These are phyloP conservation scores for Dendrolimus kikuchii DNA, from an alignment of 1,140 invertebrate genomes.

Conservation along the genomic window DNA sequence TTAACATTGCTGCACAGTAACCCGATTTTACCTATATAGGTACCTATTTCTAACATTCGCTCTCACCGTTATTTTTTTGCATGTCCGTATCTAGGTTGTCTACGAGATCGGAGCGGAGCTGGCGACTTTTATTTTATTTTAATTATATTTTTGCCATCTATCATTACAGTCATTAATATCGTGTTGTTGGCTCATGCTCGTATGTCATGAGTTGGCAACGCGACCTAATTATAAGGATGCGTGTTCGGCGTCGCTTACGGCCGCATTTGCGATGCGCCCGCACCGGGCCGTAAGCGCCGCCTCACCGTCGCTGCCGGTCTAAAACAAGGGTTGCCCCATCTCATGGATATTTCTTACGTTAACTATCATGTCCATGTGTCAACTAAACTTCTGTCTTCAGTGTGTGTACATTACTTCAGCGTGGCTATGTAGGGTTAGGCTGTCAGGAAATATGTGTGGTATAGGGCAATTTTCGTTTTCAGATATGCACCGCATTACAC, in stretches of 20 bases:
- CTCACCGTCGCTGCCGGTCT: constrained; percentile 30
- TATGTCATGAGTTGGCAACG: constrained; percentile 17
- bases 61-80: constrained; percentile 54
- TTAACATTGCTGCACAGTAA: constrained; percentile 65
- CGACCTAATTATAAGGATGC: constrained; percentile 40
- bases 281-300: constrained; percentile 23
- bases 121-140: constrained; percentile 32
- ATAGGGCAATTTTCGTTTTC: constrained; percentile 72
- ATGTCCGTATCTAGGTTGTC: constrained; percentile 57
- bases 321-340: constrained; percentile 72
- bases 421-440: constrained; percentile 48
- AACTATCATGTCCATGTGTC: constrained; percentile 69
- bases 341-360: constrained; percentile 69
- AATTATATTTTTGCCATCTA: constrained; percentile 31
- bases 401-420: constrained; percentile 52
- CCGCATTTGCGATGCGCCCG: neutral
- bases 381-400: constrained; percentile 62
- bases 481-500: constrained; percentile 72
- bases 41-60: constrained; percentile 46
- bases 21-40: constrained; percentile 52
- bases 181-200: constrained; percentile 26
- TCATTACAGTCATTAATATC: constrained; percentile 34
- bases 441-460: constrained; percentile 67
- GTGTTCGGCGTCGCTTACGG: constrained; percentile 27
- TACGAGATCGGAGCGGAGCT: constrained; percentile 29